Conservation (phyloP, 2,797 vertebrate species). For the Trachops cirrhosus region DNA sequence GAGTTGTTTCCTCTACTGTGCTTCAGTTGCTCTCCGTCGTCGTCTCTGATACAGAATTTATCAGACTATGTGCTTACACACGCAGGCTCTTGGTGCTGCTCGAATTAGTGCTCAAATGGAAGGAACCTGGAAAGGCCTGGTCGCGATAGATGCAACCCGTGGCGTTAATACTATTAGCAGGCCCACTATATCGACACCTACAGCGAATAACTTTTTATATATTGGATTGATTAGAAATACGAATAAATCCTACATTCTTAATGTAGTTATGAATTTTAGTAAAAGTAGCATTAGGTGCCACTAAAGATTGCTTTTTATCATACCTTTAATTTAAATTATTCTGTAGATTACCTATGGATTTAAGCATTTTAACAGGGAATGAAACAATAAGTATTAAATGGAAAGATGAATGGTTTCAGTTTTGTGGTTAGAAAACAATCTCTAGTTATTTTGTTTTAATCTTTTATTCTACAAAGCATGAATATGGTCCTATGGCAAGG, state of each 20-base stretch:
- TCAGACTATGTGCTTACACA: background rate
- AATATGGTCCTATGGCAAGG: background rate
- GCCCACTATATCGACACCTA: background rate
- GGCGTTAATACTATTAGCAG: background rate
- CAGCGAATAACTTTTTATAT: background rate
- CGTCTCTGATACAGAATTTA: background rate
- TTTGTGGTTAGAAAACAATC: conserved; percentile 11
- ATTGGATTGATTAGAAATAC: background rate
- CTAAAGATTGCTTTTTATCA: background rate
- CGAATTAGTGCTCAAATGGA: background rate
- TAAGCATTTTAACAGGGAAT: background rate
- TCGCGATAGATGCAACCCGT: background rate
- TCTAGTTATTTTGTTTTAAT: background rate
- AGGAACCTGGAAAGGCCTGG: background rate
- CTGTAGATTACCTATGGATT: background rate
- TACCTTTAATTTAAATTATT: background rate
- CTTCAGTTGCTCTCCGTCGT: background rate
- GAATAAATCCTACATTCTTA: background rate
- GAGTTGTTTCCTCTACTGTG: background rate
- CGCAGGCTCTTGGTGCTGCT: background rate
- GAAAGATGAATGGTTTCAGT: background rate
- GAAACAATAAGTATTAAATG: background rate
- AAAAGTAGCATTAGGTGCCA: background rate
- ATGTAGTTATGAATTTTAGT: background rate
- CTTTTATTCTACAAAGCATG: background rate